These are phyloP conservation scores for Artibeus lituratus DNA, from an alignment of 2,797 vertebrate species.

Conservation along the genomic window DNA sequence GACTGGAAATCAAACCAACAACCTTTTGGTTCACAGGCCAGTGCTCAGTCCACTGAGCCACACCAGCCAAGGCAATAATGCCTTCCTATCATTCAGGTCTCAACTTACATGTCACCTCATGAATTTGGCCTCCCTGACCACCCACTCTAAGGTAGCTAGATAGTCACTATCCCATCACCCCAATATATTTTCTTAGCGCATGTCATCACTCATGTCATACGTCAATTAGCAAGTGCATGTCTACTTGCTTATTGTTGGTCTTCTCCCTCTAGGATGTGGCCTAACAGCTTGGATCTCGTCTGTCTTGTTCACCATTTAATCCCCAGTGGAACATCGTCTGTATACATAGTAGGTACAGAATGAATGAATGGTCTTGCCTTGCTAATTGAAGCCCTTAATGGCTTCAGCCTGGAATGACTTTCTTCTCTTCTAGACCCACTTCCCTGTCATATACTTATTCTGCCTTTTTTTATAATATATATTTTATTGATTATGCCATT, in stretches of 20 bases:
- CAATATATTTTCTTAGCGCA: neutral
- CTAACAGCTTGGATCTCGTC: neutral
- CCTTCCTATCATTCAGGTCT: neutral
- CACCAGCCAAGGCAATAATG: neutral
- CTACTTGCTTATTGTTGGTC: neutral
- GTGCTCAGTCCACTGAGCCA: no score
- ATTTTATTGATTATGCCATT: no score
- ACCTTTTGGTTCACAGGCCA: no score
- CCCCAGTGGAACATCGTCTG: neutral
- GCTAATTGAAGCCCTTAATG: neutral
- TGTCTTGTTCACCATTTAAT: neutral
- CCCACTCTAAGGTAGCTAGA: neutral
- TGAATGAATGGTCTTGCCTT: neutral
- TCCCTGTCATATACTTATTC: neutral
- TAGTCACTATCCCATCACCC: neutral
- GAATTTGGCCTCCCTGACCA: neutral
- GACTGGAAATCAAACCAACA: no score
- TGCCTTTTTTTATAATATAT: no score
- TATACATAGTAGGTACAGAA: neutral
- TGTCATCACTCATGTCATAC: neutral
- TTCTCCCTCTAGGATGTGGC: neutral
- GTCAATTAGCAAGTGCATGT: neutral
- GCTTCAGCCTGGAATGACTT: neutral
- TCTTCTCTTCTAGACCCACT: neutral
- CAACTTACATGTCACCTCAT: neutral